Conservation (phyloP, 2,113 vertebrate genomes). For the Castor canadensis region DNA sequence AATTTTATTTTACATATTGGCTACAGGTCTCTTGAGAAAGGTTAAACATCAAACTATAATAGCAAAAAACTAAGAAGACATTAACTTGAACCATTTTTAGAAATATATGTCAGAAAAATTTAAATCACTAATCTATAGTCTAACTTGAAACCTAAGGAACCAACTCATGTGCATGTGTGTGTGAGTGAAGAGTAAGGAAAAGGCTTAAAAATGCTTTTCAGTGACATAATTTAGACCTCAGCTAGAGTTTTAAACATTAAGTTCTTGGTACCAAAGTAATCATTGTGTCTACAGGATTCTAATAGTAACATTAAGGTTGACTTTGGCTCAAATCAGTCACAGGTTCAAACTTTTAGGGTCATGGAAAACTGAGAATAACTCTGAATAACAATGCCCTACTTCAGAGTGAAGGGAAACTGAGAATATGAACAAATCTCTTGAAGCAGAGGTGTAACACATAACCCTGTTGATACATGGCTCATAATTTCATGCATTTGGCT, state of each 20-base stretch:
- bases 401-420: background rate
- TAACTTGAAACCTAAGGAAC: slow-evolving; percentile 26
- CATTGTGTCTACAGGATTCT: background rate
- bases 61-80: background rate
- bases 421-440: background rate
- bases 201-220: background rate
- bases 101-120: background rate
- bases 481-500: background rate
- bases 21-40: slow-evolving; percentile 1
- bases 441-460: background rate
- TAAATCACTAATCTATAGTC: background rate
- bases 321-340: slow-evolving; percentile 31
- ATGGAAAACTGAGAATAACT: slow-evolving; percentile 5
- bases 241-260: slow-evolving; percentile 16
- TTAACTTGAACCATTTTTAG: slow-evolving; percentile 42
- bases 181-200: background rate
- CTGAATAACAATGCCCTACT: background rate
- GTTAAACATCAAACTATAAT: background rate
- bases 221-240: slow-evolving; percentile 27
- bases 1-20: background rate
- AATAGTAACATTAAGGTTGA: background rate
- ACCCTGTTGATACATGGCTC: background rate
- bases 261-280: background rate
- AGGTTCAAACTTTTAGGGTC: background rate
- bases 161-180: background rate